Conservation (phyloP, 2,113 vertebrate genomes). For the Galemys pyrenaicus region DNA sequence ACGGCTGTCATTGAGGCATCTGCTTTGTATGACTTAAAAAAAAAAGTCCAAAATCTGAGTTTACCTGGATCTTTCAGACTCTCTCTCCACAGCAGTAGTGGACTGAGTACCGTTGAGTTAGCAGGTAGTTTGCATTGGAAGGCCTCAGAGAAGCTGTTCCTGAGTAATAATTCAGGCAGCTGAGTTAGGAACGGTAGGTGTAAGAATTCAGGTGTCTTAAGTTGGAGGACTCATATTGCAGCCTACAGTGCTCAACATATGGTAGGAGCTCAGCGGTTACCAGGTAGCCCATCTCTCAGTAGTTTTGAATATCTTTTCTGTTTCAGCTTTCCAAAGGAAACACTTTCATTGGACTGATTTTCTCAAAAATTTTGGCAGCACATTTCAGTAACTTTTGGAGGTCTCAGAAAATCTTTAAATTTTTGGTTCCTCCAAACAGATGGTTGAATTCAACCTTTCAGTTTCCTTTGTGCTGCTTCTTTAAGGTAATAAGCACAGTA, state of each 20-base stretch:
- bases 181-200: not conserved
- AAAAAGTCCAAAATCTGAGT: not conserved
- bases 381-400: slow-evolving; percentile 45
- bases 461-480: slow-evolving; percentile 7
- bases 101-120: not conserved
- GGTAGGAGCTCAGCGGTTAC: not conserved
- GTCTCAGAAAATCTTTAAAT: slow-evolving; percentile 14
- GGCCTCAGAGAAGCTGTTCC: not conserved
- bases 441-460: not conserved
- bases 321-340: slow-evolving; percentile 22
- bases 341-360: slow-evolving; percentile 19
- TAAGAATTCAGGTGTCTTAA: not conserved
- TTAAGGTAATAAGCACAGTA: slow-evolving; percentile 21
- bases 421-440: not conserved
- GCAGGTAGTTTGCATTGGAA: not conserved
- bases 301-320: not conserved
- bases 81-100: not conserved
- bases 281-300: not conserved
- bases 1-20: not conserved
- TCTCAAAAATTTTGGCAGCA: not conserved
- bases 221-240: not conserved
- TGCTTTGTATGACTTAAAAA: not conserved
- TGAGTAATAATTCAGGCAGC: not conserved
- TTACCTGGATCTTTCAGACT: not conserved
- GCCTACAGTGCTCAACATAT: not conserved